phyloP scores from a whole-genome alignment of 2,797 vertebrate species.

The Hypotaenidia philippensis region DNA sequence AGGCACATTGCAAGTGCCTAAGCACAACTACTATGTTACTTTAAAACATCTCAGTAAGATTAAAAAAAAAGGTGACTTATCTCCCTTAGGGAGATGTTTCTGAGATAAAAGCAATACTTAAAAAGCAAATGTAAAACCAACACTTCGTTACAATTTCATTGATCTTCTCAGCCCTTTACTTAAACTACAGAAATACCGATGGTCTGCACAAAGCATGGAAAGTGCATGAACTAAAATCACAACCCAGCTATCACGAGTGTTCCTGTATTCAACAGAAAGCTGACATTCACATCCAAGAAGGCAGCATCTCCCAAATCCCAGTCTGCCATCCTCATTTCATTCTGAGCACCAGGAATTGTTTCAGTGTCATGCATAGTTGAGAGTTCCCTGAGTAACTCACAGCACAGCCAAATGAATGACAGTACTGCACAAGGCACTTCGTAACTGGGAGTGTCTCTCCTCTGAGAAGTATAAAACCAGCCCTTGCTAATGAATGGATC shows the following conservation, averaged over 20 bases:
- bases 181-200: not conserved
- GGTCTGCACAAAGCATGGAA: not conserved
- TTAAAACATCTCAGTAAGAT: not conserved
- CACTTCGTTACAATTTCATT: not conserved
- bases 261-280: not conserved
- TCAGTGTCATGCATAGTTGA: not conserved
- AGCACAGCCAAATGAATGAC: not conserved
- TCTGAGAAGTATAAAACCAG: not conserved
- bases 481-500: not conserved
- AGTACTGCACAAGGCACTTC: not conserved
- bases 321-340: not conserved
- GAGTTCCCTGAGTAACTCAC: not conserved
- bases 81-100: not conserved
- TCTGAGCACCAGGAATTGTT: not conserved
- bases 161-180: not conserved
- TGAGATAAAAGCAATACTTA: not conserved
- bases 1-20: not conserved
- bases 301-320: not conserved
- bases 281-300: not conserved
- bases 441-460: not conserved
- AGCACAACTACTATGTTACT: not conserved
- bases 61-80: not conserved
- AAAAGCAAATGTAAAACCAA: not conserved
- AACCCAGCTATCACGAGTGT: not conserved
- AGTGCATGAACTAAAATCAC: not conserved